These are phyloP conservation scores for Ormyrus rosae DNA, from an alignment of 2,888 invertebrate genomes.

Conservation along the genomic window DNA sequence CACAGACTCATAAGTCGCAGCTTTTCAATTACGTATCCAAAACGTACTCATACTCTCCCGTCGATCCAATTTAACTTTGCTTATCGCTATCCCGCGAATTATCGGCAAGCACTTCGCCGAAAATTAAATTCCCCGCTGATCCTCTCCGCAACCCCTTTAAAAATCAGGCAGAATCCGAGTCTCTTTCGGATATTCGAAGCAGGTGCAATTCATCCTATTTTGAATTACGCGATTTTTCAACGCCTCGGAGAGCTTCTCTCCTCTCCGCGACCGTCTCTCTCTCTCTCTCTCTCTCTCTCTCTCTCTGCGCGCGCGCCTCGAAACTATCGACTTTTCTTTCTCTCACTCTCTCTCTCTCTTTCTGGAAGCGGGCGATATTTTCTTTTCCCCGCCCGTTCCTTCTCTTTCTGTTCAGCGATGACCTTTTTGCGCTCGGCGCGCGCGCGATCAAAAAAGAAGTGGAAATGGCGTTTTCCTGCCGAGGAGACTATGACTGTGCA, in stretches of 20 bases:
- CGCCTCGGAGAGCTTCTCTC: not conserved
- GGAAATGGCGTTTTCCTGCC: slow-evolving; percentile 1
- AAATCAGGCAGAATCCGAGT: not conserved
- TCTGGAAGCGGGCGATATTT: not conserved
- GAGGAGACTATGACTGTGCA: not conserved
- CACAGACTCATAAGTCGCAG: too few relatives aligned
- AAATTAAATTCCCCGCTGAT: not conserved
- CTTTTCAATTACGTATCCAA: too few relatives aligned
- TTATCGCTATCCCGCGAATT: too few relatives aligned
- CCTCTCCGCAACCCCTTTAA: too few relatives aligned
- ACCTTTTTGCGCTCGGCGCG: slow-evolving; percentile 8
- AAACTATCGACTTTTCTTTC: slow-evolving; percentile 27
- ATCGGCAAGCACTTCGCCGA: too few relatives aligned
- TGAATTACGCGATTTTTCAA: slow-evolving; percentile 18
- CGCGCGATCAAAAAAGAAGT: not conserved
- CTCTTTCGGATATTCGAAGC: not conserved
- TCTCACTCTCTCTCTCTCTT: not conserved
- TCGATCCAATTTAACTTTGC: too few relatives aligned
- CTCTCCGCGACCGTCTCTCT: too few relatives aligned
- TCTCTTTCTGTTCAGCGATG: slow-evolving; percentile 3
- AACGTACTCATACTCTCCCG: too few relatives aligned
- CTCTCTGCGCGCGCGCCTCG: not conserved
- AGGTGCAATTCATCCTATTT: not conserved
- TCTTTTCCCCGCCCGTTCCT: not conserved
- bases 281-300: too few relatives aligned